phyloP scores from a whole-genome alignment of 37 sponge, comb jelly and placozoan species.

The Aplysina aerophoba region DNA sequence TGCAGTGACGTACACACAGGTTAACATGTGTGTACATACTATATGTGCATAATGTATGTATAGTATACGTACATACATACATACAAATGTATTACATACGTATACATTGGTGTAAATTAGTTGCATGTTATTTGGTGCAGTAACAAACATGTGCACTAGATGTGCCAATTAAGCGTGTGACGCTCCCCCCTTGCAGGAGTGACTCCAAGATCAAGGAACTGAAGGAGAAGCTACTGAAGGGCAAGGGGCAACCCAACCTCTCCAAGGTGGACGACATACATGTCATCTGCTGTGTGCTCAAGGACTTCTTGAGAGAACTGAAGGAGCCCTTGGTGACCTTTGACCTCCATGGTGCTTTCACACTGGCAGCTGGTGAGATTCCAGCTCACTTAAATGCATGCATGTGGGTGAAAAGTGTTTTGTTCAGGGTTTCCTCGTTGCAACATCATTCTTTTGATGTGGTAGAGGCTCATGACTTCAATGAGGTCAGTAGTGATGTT shows the following conservation, averaged over 20 bases:
- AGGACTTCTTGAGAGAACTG: slow-evolving; percentile 80
- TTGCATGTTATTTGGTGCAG: too few species aligned
- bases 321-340: slow-evolving; percentile 89
- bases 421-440: too few species aligned
- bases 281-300: slow-evolving; percentile 89
- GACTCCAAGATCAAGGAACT: slow-evolving; percentile 80
- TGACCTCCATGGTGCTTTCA: slow-evolving; percentile 69
- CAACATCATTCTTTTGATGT: background rate
- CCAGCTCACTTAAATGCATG: too few species aligned
- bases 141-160: background rate
- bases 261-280: slow-evolving; percentile 80
- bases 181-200: slow-evolving; percentile 28
- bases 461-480: background rate
- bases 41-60: too few species aligned
- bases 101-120: too few species aligned
- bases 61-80: too few species aligned
- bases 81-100: too few species aligned
- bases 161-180: background rate
- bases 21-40: too few species aligned
- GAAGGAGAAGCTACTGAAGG: slow-evolving; percentile 81
- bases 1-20: too few species aligned
- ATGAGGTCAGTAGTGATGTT: too few species aligned
- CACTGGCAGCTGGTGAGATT: slow-evolving; percentile 65
- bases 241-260: slow-evolving; percentile 72
- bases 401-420: too few species aligned